These are phyloP conservation scores for Acrocephalus scirpaceus DNA, from an alignment of 2,797 vertebrate genomes.

Conservation along the genomic window DNA sequence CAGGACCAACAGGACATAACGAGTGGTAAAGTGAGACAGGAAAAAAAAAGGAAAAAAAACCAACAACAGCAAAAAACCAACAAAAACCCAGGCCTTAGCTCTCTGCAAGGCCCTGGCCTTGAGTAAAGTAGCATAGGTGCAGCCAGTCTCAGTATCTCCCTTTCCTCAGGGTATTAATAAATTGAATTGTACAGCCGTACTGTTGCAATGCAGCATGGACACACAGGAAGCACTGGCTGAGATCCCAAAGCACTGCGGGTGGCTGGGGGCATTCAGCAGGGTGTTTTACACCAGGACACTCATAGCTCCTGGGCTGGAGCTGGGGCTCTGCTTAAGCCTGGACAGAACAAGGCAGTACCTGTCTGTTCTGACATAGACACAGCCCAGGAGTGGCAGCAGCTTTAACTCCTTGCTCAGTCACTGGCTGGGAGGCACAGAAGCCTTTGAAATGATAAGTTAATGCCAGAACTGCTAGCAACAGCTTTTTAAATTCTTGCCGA, in stretches of 20 bases:
- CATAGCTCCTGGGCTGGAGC: background rate
- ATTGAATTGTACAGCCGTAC: background rate
- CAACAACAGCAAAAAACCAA: too few relatives aligned
- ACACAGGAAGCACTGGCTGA: background rate
- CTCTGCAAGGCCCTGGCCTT: background rate
- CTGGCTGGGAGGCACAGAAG: background rate
- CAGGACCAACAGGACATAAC: background rate
- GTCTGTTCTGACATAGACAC: background rate
- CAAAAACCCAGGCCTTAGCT: background rate
- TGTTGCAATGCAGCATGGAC: background rate
- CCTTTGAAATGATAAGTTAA: background rate
- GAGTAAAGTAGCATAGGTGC: background rate
- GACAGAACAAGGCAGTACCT: background rate
- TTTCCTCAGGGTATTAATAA: background rate
- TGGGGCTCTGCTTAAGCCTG: background rate
- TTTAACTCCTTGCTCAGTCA: background rate
- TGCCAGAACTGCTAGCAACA: background rate
- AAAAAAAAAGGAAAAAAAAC: background rate
- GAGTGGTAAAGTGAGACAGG: background rate
- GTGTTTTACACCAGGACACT: fast-evolving
- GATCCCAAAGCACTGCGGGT: background rate
- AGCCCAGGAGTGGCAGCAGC: background rate
- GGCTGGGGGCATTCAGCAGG: background rate
- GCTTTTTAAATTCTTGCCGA: background rate
- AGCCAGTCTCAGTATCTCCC: background rate